Percentiles rank a stretch among this genome's conserved stretches.
These are phyloP conservation scores for Elanus axillaris DNA, from an alignment of 2,113 vertebrate genomes.

Conservation along the genomic window DNA sequence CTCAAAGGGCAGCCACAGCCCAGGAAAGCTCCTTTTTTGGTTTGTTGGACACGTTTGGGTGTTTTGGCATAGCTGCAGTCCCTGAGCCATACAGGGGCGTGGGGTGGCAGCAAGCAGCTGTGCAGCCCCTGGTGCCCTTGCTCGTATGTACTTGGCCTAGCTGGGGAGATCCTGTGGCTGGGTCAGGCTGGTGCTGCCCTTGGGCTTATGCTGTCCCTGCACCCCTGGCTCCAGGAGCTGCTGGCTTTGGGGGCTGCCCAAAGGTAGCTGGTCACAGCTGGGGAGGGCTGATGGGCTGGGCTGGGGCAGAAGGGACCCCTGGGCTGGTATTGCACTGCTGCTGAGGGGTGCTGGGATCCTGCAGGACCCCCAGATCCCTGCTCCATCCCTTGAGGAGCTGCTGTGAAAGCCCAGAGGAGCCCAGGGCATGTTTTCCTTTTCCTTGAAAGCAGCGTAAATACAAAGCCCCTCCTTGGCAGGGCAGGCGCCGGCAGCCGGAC, in stretches of 20 bases:
- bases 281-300: accelerated
- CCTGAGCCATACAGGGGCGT: accelerated
- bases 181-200: neutral
- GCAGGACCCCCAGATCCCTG: neutral
- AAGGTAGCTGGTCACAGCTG: accelerated
- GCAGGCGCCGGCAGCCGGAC: neutral
- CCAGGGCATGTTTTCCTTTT: accelerated
- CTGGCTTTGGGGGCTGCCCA: neutral
- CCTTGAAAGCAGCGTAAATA: neutral
- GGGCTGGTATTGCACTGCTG: neutral
- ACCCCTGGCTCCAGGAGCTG: neutral
- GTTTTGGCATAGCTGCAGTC: neutral
- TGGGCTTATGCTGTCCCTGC: neutral
- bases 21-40: neutral
- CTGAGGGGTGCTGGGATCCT: neutral
- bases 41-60: neutral
- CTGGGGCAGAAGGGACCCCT: neutral
- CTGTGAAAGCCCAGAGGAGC: neutral
- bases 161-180: neutral
- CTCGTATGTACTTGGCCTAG: neutral
- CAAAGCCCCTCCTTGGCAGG: neutral
- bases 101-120: accelerated
- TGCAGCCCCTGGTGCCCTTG: accelerated
- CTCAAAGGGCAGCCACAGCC: neutral
- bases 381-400: neutral